phyloP scores from a whole-genome alignment of 2,888 invertebrate species.

The Drosophila birchii region DNA sequence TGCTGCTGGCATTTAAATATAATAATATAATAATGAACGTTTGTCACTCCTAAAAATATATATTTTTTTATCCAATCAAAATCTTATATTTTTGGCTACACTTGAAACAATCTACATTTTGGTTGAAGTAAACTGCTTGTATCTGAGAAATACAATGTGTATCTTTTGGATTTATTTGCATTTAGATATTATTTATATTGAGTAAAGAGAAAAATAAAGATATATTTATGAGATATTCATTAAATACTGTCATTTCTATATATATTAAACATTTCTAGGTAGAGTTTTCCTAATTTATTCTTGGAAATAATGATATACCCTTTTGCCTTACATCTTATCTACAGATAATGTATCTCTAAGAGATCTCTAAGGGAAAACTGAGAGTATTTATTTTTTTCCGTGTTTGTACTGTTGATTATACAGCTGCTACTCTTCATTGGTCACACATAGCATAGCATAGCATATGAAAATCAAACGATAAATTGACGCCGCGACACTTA shows the following conservation, averaged over 20 bases:
- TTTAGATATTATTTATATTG: background rate
- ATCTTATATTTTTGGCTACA: background rate
- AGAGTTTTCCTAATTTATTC: too few relatives aligned
- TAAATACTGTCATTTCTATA: too few relatives aligned
- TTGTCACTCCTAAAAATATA: background rate
- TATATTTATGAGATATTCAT: background rate
- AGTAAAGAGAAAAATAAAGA: too few relatives aligned
- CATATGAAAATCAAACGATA: constrained; percentile 47
- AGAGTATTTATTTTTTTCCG: constrained; percentile 16
- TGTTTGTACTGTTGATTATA: constrained; percentile 23
- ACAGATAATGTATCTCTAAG: background rate
- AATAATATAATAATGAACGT: background rate
- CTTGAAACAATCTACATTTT: too few relatives aligned
- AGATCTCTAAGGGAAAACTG: background rate
- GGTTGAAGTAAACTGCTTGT: background rate
- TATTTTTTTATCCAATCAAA: constrained; percentile 2
- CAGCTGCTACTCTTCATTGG: constrained; percentile 42
- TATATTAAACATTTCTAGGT: too few relatives aligned
- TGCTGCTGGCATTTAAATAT: background rate
- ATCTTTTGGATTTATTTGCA: background rate
- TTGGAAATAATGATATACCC: too few relatives aligned
- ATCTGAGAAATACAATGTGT: background rate
- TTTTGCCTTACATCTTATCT: background rate
- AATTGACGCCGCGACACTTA: constrained; percentile 24
- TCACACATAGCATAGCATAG: constrained; percentile 31